Conservation (phyloP, 2,797 vertebrate genomes). For the Dendrocincla tyrannina region DNA sequence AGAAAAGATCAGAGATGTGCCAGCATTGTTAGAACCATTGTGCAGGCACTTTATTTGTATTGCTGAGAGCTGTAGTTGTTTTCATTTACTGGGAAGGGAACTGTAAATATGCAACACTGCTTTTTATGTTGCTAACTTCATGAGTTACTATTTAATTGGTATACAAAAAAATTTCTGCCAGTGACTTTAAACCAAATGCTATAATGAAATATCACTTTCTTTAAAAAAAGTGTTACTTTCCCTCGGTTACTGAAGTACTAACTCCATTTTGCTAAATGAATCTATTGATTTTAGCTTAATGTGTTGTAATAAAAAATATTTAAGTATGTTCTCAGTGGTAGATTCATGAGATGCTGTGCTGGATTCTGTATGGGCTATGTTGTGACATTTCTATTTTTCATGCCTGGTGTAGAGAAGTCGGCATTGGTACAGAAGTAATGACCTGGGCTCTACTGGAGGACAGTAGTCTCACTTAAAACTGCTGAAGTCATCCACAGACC, state of each 20-base stretch:
- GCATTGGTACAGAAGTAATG: neutral
- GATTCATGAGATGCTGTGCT: neutral
- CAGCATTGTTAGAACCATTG: neutral
- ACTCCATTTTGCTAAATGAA: slow-evolving; percentile 40
- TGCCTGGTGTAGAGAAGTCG: neutral
- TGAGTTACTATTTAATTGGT: slow-evolving; percentile 47
- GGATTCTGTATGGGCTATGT: neutral
- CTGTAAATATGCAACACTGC: slow-evolving; percentile 32
- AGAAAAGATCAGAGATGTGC: neutral
- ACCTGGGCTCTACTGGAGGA: neutral
- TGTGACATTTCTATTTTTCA: neutral
- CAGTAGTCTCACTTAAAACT: neutral
- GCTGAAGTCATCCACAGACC: neutral
- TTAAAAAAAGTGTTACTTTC: slow-evolving; percentile 35
- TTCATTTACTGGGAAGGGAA: slow-evolving; percentile 34
- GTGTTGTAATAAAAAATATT: slow-evolving; percentile 44
- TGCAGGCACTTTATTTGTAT: neutral
- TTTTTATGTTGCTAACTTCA: slow-evolving; percentile 30
- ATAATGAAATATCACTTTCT: slow-evolving; percentile 51
- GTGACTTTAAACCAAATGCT: slow-evolving; percentile 19
- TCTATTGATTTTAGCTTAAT: slow-evolving; percentile 53
- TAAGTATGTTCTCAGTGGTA: slow-evolving; percentile 37
- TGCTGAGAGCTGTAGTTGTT: neutral
- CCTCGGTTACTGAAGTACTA: slow-evolving; percentile 52
- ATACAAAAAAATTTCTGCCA: neutral